phyloP scores from a whole-genome alignment of 2,888 invertebrate genomes.

The Erebia epiphron region DNA sequence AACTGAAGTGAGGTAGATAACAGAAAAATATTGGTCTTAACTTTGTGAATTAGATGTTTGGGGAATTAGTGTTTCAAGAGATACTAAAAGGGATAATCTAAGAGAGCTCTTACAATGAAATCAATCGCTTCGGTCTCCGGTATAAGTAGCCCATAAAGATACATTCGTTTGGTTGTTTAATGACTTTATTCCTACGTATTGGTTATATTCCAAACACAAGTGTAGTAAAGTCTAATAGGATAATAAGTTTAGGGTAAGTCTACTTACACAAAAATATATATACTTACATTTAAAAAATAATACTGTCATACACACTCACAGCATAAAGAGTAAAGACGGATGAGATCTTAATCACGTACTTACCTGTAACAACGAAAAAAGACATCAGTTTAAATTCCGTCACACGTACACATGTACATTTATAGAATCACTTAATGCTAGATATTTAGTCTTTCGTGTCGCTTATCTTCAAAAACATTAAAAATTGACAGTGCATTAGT shows the following conservation, averaged over 20 bases:
- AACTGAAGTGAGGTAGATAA: slow-evolving; percentile 27
- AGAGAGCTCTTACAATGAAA: slow-evolving; percentile 11
- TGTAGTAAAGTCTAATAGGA: background rate
- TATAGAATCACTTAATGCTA: slow-evolving; percentile 41
- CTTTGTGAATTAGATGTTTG: slow-evolving; percentile 18
- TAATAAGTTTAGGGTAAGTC: background rate
- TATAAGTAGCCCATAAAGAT: slow-evolving; percentile 2
- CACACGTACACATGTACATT: slow-evolving; percentile 32
- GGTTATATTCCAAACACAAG: background rate
- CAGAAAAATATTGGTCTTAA: slow-evolving; percentile 39
- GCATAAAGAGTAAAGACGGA: slow-evolving; percentile 16
- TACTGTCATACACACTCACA: slow-evolving; percentile 12
- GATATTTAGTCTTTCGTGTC: slow-evolving; percentile 55
- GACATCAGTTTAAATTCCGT: slow-evolving; percentile 46
- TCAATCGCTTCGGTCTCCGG: background rate
- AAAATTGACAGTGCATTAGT: slow-evolving; percentile 80
- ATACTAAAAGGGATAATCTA: background rate
- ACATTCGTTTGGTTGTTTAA: background rate
- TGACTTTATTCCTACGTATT: slow-evolving; percentile 1
- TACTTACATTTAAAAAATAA: background rate
- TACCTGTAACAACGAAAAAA: slow-evolving; percentile 63
- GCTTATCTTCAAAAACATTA: slow-evolving; percentile 68
- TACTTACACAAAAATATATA: background rate
- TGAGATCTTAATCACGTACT: slow-evolving; percentile 32
- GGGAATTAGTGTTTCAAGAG: slow-evolving; percentile 8